Percentiles rank a stretch among this genome's conserved stretches.
phyloP scores from a whole-genome alignment of 2,797 vertebrate genomes.

The Dromococcyx pavoninus region DNA sequence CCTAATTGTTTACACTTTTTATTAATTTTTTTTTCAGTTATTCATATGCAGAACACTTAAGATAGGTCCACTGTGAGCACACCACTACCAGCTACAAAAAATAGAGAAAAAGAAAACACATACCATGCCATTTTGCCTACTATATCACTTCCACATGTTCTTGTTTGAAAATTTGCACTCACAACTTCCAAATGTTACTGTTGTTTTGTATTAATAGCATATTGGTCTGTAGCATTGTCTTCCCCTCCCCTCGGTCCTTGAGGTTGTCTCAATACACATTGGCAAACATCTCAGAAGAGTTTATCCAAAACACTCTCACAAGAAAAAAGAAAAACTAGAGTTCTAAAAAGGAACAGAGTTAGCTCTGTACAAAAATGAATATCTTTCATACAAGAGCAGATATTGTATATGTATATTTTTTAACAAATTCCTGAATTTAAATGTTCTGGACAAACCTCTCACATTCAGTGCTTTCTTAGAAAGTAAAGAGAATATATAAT shows the following conservation, averaged over 20 bases:
- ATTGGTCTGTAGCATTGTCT: background rate
- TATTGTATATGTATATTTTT: background rate
- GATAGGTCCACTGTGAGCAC: no score
- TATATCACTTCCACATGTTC: background rate
- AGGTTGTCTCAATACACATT: background rate
- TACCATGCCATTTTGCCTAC: slow-evolving; percentile 10
- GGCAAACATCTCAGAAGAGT: background rate
- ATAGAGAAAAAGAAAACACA: background rate
- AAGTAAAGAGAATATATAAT: background rate
- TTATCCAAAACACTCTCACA: background rate
- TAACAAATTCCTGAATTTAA: background rate
- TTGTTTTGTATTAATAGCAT: background rate
- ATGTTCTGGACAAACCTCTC: background rate
- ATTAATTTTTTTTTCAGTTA: no score
- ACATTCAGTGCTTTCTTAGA: background rate
- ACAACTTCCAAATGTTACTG: background rate
- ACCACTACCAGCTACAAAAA: background rate
- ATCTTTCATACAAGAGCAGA: background rate
- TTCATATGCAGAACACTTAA: no score
- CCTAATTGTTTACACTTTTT: no score
- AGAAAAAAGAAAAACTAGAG: background rate
- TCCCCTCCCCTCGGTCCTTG: no score
- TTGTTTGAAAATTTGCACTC: background rate
- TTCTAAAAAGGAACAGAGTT: background rate
- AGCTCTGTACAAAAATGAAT: background rate